phyloP scores from a whole-genome alignment of 2,888 invertebrate species.

The Timema podura region DNA sequence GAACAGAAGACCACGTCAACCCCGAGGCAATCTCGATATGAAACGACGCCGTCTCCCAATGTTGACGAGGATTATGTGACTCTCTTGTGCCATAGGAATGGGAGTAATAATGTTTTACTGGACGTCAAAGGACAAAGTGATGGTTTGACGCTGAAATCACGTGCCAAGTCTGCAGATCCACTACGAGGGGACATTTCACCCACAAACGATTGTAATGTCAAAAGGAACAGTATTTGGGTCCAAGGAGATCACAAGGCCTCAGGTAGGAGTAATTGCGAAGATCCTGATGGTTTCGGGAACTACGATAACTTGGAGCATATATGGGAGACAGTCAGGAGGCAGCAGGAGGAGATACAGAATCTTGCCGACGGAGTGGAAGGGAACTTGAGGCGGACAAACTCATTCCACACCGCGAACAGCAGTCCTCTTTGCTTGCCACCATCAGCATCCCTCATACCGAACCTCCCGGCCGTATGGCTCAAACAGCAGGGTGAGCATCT shows the following conservation, averaged over 20 bases:
- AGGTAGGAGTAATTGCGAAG: conserved; percentile 37
- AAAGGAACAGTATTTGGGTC: conserved; percentile 39
- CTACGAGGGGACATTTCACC: conserved; percentile 22
- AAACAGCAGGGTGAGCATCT: conserved; percentile 67
- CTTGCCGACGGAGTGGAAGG: conserved; percentile 26
- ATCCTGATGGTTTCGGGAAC: conserved; percentile 50
- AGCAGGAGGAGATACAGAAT: conserved; percentile 29
- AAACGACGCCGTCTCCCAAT: background rate
- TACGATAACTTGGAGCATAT: conserved; percentile 56
- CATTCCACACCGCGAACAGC: conserved; percentile 36
- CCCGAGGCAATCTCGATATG: background rate
- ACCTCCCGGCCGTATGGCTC: conserved; percentile 65
- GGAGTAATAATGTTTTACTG: conserved; percentile 43
- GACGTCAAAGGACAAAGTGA: conserved; percentile 4
- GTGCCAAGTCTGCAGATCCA: conserved; percentile 45
- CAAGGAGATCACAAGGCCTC: background rate
- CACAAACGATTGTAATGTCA: background rate
- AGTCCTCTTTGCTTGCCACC: background rate
- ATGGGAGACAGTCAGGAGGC: conserved; percentile 36
- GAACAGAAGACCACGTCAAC: conserved; percentile 28
- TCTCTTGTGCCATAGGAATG: conserved; percentile 29
- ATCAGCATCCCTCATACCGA: conserved; percentile 45
- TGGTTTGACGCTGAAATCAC: conserved; percentile 28
- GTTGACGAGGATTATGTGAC: conserved; percentile 27
- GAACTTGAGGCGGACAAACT: conserved; percentile 40